Evolutionary conservation across 1,140 invertebrate species (phyloP).

Genomic region (Gyrodactylus bullatarudis): DNA sequence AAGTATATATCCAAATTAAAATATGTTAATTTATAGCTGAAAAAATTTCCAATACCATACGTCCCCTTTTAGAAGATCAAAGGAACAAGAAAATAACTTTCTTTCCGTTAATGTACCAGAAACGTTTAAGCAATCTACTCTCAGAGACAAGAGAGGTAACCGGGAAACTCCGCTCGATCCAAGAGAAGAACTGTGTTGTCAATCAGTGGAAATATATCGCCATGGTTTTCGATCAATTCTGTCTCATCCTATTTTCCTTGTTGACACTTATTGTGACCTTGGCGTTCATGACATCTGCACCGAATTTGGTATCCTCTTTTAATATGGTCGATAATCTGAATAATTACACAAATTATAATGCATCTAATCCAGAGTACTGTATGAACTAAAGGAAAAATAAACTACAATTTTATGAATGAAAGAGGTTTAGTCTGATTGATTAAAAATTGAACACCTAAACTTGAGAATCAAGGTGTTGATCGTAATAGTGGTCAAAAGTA

Average conservation of each 20-base stretch:
- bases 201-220: not conserved
- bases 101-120: no score
- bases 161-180: not conserved
- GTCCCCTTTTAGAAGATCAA: not conserved
- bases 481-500: no score
- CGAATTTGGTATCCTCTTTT: not conserved
- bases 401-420: no score
- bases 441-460: no score
- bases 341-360: not conserved
- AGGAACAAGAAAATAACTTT: not conserved
- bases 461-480: no score
- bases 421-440: no score
- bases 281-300: not conserved
- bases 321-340: not conserved
- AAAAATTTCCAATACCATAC: not conserved
- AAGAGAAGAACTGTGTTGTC: no score
- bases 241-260: not conserved
- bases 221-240: not conserved
- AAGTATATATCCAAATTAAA: no score
- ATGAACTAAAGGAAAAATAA: no score
- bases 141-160: not conserved
- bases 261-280: not conserved
- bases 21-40: not conserved
- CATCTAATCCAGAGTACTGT: no score
- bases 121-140: not conserved